Evolutionary conservation across 2,113 vertebrate species (phyloP).

Genomic region (Lepisosteus osseus): DNA sequence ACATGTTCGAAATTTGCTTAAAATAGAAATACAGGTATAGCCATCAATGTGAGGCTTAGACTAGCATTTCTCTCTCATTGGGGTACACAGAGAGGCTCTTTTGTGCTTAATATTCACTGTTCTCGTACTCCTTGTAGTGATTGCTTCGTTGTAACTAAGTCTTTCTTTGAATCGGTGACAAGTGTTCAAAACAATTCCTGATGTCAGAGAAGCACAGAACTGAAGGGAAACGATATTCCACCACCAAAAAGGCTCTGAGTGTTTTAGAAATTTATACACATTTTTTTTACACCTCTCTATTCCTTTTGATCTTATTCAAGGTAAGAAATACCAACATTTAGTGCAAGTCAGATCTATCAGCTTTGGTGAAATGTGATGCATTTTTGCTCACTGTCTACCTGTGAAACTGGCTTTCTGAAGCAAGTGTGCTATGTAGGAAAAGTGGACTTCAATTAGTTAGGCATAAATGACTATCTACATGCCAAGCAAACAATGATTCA

Average conservation of each 20-base stretch:
- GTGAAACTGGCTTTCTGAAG: slow-evolving; percentile 51
- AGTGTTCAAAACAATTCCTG: slow-evolving; percentile 47
- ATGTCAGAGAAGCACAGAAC: slow-evolving; percentile 25
- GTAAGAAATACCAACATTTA: slow-evolving; percentile 55
- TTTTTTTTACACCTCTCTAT: background rate
- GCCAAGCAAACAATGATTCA: slow-evolving; percentile 41
- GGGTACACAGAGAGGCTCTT: slow-evolving; percentile 60
- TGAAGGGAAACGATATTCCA: slow-evolving; percentile 2
- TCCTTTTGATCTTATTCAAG: slow-evolving; percentile 16
- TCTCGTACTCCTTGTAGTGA: slow-evolving; percentile 43
- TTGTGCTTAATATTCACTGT: slow-evolving; percentile 53
- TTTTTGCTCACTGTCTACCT: slow-evolving; percentile 59
- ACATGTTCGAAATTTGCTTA: slow-evolving; percentile 63
- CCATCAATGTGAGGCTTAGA: slow-evolving; percentile 56
- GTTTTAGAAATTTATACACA: background rate
- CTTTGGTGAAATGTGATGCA: slow-evolving; percentile 52
- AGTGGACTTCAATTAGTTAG: slow-evolving; percentile 51
- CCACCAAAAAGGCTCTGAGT: background rate
- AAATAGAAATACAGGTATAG: slow-evolving; percentile 64
- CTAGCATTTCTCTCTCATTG: slow-evolving; percentile 57
- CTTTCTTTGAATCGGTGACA: slow-evolving; percentile 62
- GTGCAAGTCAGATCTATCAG: slow-evolving; percentile 50
- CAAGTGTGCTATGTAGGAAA: slow-evolving; percentile 41
- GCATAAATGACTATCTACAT: slow-evolving; percentile 51
- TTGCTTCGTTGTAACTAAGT: slow-evolving; percentile 51